Evolutionary conservation across 1,140 invertebrate genomes (phyloP).

Genomic region (Bombus picipes): DNA sequence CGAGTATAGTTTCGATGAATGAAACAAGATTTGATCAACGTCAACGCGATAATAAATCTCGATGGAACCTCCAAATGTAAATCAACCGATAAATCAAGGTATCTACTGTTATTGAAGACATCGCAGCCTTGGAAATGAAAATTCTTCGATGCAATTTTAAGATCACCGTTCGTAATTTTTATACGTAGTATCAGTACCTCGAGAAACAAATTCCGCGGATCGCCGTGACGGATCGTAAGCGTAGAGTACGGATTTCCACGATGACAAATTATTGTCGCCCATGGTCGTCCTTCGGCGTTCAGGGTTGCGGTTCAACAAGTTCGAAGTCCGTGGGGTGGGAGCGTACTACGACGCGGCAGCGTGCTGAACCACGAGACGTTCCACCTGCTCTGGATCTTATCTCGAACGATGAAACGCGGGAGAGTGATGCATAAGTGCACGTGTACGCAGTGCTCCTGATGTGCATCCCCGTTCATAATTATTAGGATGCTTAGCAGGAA

Average conservation of each 20-base stretch:
- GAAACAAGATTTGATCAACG: too few relatives aligned
- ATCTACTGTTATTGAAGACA: background rate
- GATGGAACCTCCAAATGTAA: background rate
- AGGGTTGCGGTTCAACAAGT: constrained; percentile 16
- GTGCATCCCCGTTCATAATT: too few relatives aligned
- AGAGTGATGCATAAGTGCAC: background rate
- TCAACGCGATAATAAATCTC: too few relatives aligned
- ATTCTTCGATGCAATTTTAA: background rate
- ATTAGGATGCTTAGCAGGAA: fast-evolving
- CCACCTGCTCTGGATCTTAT: constrained; percentile 61
- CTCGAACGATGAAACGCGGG: constrained; percentile 60
- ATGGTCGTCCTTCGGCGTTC: background rate
- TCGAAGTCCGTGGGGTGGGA: background rate
- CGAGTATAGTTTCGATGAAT: too few relatives aligned
- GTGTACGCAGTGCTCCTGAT: too few relatives aligned
- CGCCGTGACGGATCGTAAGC: background rate
- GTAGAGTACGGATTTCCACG: background rate
- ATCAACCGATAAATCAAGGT: background rate
- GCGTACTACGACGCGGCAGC: background rate
- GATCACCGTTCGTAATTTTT: background rate
- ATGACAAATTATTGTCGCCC: constrained; percentile 22
- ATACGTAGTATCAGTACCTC: too few relatives aligned
- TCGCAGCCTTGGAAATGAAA: background rate
- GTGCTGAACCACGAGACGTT: constrained; percentile 40
- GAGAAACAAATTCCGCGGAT: background rate